phyloP scores from a whole-genome alignment of 2,113 vertebrate genomes.

The Pardalotus punctatus region DNA sequence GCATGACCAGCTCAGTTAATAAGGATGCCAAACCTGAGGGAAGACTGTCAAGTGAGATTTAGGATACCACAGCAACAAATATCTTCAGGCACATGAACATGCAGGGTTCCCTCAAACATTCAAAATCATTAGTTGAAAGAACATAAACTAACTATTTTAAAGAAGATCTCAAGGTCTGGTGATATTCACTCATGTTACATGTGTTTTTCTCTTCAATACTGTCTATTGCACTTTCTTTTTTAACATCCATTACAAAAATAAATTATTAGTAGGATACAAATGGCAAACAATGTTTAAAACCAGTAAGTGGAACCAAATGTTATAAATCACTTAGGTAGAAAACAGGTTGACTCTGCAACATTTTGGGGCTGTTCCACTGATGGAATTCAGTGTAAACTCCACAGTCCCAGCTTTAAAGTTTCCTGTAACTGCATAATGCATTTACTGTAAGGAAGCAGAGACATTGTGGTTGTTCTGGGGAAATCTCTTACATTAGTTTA shows the following conservation, averaged over 20 bases:
- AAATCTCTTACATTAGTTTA: not conserved
- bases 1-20: not conserved
- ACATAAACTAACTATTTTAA: not conserved
- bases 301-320: not conserved
- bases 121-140: not conserved
- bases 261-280: not conserved
- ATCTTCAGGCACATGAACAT: not conserved
- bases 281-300: not conserved
- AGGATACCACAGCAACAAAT: not conserved
- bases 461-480: not conserved
- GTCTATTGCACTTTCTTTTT: not conserved
- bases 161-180: not conserved
- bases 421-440: not conserved
- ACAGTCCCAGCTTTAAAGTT: not conserved
- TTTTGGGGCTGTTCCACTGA: not conserved
- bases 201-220: not conserved
- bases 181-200: not conserved
- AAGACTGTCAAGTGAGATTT: not conserved
- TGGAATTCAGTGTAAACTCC: not conserved
- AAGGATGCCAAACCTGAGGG: not conserved
- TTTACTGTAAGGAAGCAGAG: not conserved
- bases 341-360: not conserved
- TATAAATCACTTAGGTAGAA: not conserved
- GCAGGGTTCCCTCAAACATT: not conserved
- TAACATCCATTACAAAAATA: not conserved